Evolutionary conservation across 2,113 vertebrate species (phyloP).

Genomic region (Rostratula benghalensis): DNA sequence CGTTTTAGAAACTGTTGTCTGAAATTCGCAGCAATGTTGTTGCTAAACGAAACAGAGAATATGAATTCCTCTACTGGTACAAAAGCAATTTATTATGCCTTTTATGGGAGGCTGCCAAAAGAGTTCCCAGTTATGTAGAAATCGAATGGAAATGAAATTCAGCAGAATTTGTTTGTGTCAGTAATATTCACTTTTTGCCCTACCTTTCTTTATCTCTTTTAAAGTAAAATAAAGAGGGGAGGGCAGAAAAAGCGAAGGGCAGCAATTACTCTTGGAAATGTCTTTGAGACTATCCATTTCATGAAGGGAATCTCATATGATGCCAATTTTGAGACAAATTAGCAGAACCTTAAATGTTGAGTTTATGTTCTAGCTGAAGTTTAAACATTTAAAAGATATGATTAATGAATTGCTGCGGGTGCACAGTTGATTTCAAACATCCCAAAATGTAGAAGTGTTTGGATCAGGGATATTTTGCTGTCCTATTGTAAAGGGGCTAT

Average conservation of each 20-base stretch:
- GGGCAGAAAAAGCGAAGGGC: slow-evolving; percentile 16
- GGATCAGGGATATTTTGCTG: not conserved
- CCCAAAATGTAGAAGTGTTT: slow-evolving; percentile 38
- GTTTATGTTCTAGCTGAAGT: slow-evolving; percentile 27
- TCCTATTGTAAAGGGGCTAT: slow-evolving; percentile 15
- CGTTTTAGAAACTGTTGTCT: slow-evolving; percentile 70
- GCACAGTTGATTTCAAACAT: slow-evolving; percentile 53
- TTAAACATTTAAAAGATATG: slow-evolving; percentile 46
- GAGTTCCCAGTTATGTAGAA: slow-evolving; percentile 68
- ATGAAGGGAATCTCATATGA: not conserved
- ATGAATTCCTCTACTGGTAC: slow-evolving; percentile 74
- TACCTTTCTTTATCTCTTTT: slow-evolving; percentile 48
- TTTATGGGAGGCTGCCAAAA: slow-evolving; percentile 72
- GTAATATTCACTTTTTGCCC: slow-evolving; percentile 14
- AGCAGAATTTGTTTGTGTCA: slow-evolving; percentile 45
- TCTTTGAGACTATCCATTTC: slow-evolving; percentile 14
- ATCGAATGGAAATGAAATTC: slow-evolving; percentile 67
- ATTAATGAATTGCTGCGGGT: slow-evolving; percentile 37
- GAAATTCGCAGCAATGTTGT: slow-evolving; percentile 70
- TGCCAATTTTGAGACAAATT: slow-evolving; percentile 51
- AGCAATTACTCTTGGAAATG: slow-evolving; percentile 23
- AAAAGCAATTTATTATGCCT: slow-evolving; percentile 75
- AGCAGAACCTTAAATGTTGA: slow-evolving; percentile 32
- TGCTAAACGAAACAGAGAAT: slow-evolving; percentile 77
- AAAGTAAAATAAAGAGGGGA: slow-evolving; percentile 18